Conservation (phyloP, 2,888 invertebrate species). For the Aphodius sticticus region DNA sequence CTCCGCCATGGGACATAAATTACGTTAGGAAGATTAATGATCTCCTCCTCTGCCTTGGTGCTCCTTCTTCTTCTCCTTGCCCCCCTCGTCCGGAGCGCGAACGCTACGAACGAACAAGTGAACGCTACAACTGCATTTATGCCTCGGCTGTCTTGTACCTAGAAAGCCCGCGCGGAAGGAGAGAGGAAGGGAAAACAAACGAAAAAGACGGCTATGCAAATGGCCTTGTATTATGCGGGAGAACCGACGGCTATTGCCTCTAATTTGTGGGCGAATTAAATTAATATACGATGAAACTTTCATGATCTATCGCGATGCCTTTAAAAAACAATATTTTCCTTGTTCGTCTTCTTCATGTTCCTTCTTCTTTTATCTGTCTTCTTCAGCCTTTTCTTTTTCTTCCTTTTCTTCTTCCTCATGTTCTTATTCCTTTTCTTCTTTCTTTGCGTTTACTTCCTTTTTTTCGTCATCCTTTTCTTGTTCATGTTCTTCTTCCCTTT, state of each 20-base stretch:
- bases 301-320: neutral
- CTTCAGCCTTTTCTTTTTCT: too few relatives aligned
- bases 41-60: slow-evolving; percentile 5
- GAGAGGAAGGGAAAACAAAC: slow-evolving; percentile 8
- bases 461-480: too few relatives aligned
- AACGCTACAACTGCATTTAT: slow-evolving; percentile 23
- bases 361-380: too few relatives aligned
- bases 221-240: neutral
- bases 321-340: too few relatives aligned
- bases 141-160: slow-evolving; percentile 11
- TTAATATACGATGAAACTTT: neutral
- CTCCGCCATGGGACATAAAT: slow-evolving; percentile 25
- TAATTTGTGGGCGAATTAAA: neutral
- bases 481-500: too few relatives aligned
- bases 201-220: slow-evolving; percentile 7
- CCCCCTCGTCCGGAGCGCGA: slow-evolving; percentile 10
- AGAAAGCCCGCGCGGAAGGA: neutral
- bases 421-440: too few relatives aligned
- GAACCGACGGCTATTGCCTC: neutral
- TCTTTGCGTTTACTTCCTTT: too few relatives aligned
- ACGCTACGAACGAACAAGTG: neutral
- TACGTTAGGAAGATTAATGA: slow-evolving; percentile 27
- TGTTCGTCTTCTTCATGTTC: too few relatives aligned
- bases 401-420: too few relatives aligned
- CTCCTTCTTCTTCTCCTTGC: slow-evolving; percentile 8